Evolutionary conservation across 1,140 invertebrate species (phyloP), one percentile per base, ranked within the genome.

Genomic region (Drosophila carrolli): DNA sequence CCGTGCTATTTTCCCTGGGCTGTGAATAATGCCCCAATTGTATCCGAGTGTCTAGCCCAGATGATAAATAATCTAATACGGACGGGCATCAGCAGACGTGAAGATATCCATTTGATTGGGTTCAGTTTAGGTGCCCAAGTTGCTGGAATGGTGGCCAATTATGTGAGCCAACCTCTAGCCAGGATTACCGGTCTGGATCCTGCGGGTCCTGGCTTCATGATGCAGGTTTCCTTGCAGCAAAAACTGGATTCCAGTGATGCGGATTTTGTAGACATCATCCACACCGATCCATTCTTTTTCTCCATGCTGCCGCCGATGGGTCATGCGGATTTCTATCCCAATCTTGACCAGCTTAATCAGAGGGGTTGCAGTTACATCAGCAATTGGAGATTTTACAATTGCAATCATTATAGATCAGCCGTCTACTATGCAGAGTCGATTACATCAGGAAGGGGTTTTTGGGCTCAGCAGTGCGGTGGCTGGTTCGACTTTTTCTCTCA

Each of bases 71-170:
- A 91, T 32, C 78, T 93, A 0, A 44, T 81, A 0, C 77, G 53
- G 47, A 93, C 48, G 90, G 95, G n/a, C 91, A 94, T 60, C 70
- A 94, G 70, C 92, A 94, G 41, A 93, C 94, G 68, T 93, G 54
- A 77, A 13, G 59, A 90, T 13, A 78, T 97, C 23, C 98, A 98
- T 86, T 77, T 98, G 32, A 96, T 98, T 78, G 98, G 97, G 0
- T 98, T 97, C 92, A 96, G 95, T 66, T 92, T 97, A 57, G 98
- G 98, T 0, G 97, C 97, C 2, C 98, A 99, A 86, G 95, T 98
- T 0, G 97, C 97, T 0, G 98, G 97, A 1, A 97, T 97, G 84
- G 96, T 97, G 14, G 76, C 91, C n/a, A 93, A 93, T 13, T 71
- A 79, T 73, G 63, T 81, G 35, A 58, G 65, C 2, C 47, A 79